Evolutionary conservation across 2,113 vertebrate genomes (phyloP).

Genomic region (Pleuronectes platessa): DNA sequence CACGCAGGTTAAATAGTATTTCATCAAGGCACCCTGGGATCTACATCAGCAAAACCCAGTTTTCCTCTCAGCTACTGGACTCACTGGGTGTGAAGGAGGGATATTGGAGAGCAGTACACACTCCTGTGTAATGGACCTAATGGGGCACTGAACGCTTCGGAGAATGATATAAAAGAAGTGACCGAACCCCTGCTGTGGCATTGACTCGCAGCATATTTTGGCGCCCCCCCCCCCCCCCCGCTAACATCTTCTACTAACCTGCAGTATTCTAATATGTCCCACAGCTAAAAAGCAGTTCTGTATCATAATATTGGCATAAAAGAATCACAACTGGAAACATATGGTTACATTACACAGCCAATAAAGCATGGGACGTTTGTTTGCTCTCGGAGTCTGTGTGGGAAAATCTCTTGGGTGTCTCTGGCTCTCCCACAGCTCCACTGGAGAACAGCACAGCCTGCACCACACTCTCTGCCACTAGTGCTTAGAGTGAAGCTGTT

Average conservation of each 20-base stretch:
- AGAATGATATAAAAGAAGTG: slow-evolving; percentile 29
- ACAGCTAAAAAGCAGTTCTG: not conserved
- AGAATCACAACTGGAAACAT: slow-evolving; percentile 13
- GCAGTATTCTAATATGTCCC: not conserved
- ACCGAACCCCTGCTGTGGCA: slow-evolving; percentile 11
- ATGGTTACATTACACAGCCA: slow-evolving; percentile 25
- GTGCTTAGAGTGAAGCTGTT: slow-evolving; percentile 8
- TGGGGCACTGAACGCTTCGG: slow-evolving; percentile 31
- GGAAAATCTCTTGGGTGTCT: not conserved
- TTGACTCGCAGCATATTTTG: slow-evolving; percentile 3
- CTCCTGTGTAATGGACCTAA: slow-evolving; percentile 45
- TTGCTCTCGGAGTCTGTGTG: slow-evolving; percentile 14
- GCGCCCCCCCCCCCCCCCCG: not conserved
- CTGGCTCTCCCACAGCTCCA: not conserved
- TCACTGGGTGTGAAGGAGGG: slow-evolving; percentile 30
- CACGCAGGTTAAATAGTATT: slow-evolving; percentile 78
- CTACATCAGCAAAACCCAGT: slow-evolving; percentile 75
- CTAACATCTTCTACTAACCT: not conserved
- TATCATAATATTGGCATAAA: slow-evolving; percentile 7
- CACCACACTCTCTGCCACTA: not conserved
- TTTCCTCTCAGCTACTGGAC: slow-evolving; percentile 43
- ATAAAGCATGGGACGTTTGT: slow-evolving; percentile 20
- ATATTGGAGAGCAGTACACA: slow-evolving; percentile 23
- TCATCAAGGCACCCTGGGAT: slow-evolving; percentile 77
- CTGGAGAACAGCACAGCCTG: slow-evolving; percentile 36